Conservation (phyloP, 2,888 invertebrate species). For the Coelinius sp. region DNA sequence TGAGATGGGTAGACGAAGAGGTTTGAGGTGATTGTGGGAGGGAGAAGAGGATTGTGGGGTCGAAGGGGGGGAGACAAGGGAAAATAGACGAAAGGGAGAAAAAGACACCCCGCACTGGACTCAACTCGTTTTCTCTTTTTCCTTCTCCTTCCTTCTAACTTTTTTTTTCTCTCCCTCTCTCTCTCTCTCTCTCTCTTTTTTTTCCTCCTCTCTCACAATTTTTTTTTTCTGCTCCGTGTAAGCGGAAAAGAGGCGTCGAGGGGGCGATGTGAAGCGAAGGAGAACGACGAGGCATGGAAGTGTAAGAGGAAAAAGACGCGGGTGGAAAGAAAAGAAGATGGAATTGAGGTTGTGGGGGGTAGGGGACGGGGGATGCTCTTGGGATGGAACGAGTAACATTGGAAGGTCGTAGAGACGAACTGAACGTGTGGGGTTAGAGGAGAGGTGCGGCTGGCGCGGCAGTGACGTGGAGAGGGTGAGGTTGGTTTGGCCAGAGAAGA, state of each 20-base stretch:
- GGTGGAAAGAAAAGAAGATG: conserved; percentile 40
- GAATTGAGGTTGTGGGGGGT: conserved; percentile 13
- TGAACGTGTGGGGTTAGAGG: conserved; percentile 33
- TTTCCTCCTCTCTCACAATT: conserved; percentile 8
- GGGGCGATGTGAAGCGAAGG: conserved; percentile 36
- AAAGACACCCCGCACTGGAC: conserved; percentile 65
- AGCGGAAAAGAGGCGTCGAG: conserved; percentile 31
- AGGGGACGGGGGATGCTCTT: conserved; percentile 12
- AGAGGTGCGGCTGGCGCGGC: conserved; percentile 41
- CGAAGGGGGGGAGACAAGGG: conserved; percentile 48
- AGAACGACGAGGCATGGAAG: conserved; percentile 51
- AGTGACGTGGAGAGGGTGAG: conserved; percentile 51
- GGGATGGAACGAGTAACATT: conserved; percentile 57
- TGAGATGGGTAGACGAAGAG: conserved; percentile 43
- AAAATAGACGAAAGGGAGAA: conserved; percentile 61
- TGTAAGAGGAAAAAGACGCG: conserved; percentile 39
- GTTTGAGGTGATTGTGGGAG: conserved; percentile 36
- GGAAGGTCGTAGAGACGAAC: conserved; percentile 41
- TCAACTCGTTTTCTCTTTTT: conserved; percentile 58
- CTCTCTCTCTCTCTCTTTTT: background rate
- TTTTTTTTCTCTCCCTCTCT: background rate
- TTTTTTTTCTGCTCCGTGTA: conserved; percentile 20
- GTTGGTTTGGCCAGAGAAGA: conserved; percentile 47
- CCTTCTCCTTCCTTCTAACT: background rate
- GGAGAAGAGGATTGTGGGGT: conserved; percentile 33